Evolutionary conservation across 2,113 vertebrate genomes (phyloP).

Genomic region (Ciconia boyciana): DNA sequence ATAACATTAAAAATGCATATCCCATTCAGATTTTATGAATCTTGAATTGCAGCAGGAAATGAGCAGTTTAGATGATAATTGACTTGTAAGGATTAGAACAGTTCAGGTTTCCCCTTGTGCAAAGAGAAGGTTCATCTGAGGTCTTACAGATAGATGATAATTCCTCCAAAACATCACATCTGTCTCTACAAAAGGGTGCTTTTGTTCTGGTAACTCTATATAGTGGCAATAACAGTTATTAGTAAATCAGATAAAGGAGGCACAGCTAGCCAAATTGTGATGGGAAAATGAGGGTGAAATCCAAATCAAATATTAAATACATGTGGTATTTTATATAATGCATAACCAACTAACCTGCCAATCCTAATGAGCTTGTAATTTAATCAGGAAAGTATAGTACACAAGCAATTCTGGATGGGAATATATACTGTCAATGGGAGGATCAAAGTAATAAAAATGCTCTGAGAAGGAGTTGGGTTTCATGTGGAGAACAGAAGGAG

Average conservation of each 20-base stretch:
- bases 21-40: constrained; percentile 66
- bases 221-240: neutral
- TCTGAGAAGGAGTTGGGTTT: neutral
- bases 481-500: neutral
- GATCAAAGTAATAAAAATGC: neutral
- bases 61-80: constrained; percentile 68
- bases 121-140: constrained; percentile 57
- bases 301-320: constrained; percentile 4
- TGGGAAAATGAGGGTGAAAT: neutral
- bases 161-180: constrained; percentile 10
- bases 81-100: constrained; percentile 58
- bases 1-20: constrained; percentile 71
- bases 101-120: constrained; percentile 36
- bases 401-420: neutral
- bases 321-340: neutral
- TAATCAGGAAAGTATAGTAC: neutral
- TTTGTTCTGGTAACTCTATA: neutral
- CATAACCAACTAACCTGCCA: constrained; percentile 12
- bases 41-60: constrained; percentile 65
- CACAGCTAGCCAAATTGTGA: neutral
- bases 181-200: neutral
- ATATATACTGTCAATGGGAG: neutral
- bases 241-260: neutral
- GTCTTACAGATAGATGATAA: constrained; percentile 32
- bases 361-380: constrained; percentile 3